Conservation (phyloP, 2,888 invertebrate genomes). For the Drosophila anceps region DNA sequence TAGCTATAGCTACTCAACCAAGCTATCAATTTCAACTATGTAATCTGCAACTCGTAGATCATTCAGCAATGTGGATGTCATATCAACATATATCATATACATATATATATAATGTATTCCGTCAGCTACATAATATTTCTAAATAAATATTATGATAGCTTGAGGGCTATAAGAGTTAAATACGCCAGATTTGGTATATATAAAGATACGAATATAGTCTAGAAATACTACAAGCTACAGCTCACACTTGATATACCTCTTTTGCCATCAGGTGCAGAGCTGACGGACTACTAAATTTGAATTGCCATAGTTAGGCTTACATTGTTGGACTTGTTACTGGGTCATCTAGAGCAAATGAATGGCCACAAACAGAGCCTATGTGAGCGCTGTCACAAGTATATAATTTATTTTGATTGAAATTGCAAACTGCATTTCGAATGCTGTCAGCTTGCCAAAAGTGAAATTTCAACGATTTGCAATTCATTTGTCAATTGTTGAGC, state of each 20-base stretch:
- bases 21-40: no score
- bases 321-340: neutral
- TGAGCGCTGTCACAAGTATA: conserved; percentile 27
- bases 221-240: neutral
- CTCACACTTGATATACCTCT: neutral
- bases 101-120: no score
- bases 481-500: conserved; percentile 48
- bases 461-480: conserved; percentile 41
- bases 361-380: neutral
- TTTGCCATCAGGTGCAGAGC: no score
- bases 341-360: conserved; percentile 1
- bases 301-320: neutral
- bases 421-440: conserved; percentile 36
- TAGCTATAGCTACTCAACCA: no score
- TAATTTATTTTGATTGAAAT: conserved; percentile 66
- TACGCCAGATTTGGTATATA: neutral
- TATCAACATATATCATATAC: no score
- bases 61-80: no score
- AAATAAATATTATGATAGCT: neutral
- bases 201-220: no score
- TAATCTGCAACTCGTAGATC: no score
- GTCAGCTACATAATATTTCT: neutral
- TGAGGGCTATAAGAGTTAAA: neutral
- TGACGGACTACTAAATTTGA: no score
- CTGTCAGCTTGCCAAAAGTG: conserved; percentile 57